These are phyloP conservation scores for Sylvicola fuscatus DNA, from an alignment of 2,888 invertebrate genomes.

Conservation along the genomic window DNA sequence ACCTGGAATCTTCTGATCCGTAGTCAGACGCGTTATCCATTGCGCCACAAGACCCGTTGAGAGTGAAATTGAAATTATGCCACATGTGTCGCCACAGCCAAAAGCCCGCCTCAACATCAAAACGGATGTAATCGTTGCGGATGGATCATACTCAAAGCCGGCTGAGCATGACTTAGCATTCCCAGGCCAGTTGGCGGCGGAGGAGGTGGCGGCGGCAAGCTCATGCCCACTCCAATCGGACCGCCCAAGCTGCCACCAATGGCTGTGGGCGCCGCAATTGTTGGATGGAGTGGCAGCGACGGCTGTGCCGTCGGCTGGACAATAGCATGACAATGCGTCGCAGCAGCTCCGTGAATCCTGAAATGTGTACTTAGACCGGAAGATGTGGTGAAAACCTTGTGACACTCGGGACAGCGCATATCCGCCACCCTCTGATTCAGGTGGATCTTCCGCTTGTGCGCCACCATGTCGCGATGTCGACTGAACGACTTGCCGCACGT, in stretches of 20 bases:
- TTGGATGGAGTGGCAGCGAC: not conserved
- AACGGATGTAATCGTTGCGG: constrained; percentile 20
- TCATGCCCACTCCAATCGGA: constrained; percentile 6
- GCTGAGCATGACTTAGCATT: constrained; percentile 14
- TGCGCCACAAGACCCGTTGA: constrained; percentile 3
- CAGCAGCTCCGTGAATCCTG: constrained; percentile 15
- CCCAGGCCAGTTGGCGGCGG: constrained; percentile 16
- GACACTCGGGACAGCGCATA: constrained; percentile 24
- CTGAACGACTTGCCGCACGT: constrained; percentile 33
- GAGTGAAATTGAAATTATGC: too few species aligned
- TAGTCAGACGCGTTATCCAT: constrained; percentile 5
- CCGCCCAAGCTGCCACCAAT: constrained; percentile 2
- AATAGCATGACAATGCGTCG: not conserved
- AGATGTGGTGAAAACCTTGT: constrained; percentile 21
- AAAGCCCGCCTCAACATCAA: constrained; percentile 7
- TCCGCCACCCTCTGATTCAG: constrained; percentile 13
- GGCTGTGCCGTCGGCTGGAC: not conserved
- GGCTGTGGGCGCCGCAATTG: constrained; percentile 2
- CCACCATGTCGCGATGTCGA: constrained; percentile 33
- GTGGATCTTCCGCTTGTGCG: constrained; percentile 24
- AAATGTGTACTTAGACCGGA: constrained; percentile 21
- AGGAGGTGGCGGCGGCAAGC: constrained; percentile 13
- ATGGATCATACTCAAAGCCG: constrained; percentile 15
- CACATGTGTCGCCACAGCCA: too few species aligned
- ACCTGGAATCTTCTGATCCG: constrained; percentile 5